Conservation (phyloP, 2,797 vertebrate species). For the Sternotherus odoratus region DNA sequence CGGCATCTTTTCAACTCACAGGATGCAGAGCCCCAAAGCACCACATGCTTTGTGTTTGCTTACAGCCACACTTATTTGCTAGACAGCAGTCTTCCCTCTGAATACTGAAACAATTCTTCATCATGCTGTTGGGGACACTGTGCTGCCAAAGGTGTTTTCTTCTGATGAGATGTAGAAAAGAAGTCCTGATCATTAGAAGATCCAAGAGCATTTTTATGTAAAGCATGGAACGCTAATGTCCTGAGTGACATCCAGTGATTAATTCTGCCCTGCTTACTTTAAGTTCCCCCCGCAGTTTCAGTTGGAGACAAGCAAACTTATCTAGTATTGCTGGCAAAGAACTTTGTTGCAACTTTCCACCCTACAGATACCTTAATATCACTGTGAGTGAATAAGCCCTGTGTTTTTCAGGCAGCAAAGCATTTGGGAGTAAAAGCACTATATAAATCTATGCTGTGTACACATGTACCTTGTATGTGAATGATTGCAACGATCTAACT, state of each 20-base stretch:
- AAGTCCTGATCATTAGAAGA: background rate
- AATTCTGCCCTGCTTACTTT: background rate
- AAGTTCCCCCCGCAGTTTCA: background rate
- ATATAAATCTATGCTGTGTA: background rate
- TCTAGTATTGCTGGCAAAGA: background rate
- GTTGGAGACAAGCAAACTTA: background rate
- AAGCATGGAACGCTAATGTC: background rate
- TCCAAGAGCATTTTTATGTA: background rate
- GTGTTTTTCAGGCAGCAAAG: background rate
- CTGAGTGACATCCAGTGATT: background rate
- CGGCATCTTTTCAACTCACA: rapidly evolving
- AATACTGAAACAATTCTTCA: background rate
- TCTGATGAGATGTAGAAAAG: background rate
- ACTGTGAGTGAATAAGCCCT: background rate
- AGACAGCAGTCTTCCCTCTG: background rate
- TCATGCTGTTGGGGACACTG: background rate
- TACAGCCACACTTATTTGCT: background rate
- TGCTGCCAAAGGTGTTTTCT: background rate
- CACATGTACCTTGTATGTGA: background rate
- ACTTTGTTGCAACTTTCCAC: background rate
- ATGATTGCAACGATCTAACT: background rate
- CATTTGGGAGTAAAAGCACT: background rate
- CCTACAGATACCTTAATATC: background rate
- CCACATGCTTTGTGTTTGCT: background rate
- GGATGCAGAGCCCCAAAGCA: background rate